Base-by-base conservation (phyloP, 1,140 invertebrate species). In the Aphaenogaster rudis region DNA sequence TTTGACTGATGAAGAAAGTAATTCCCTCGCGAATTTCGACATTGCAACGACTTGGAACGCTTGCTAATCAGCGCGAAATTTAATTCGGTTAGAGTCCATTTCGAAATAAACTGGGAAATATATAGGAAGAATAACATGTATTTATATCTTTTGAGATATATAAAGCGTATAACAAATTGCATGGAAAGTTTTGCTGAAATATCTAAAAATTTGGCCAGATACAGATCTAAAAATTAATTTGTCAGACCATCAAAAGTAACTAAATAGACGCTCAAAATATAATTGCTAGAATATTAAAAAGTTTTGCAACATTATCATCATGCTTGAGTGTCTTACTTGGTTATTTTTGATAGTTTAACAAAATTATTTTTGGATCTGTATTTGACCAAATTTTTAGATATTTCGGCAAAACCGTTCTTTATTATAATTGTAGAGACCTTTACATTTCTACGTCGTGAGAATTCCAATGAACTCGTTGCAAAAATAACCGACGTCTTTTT, bases 141-240 rank as follows among this genome's bases (percentile, higher is more conserved):
- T 11, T 28, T 48, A 15, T 13, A 39, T 36, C 33, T 2, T 64
- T 45, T 28, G 13, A 28, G 4, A 50, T 45, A 45, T 45, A 45
- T 6, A 33, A 78, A 78, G 54, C 13, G 17, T 9, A 11, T 66
- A 13, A 48, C 42, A 74, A 74, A 57, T 74, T 67, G 9, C 28
- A 28, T 28, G 28, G 28, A 28, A 28, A 28, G 28, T 28, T 28
- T 28, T 28, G 28, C 28, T 28, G 28, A 28, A 28, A 28, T 28
- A 28, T 28, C 28, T 28, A 28, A 28, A 28, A 28, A 28, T 28
- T 28, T 28, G 28, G 28, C 28, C 28, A 28, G 28, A 28, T 28
- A 28, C 28, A 28, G 28, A 28, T 28, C 28, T 28, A 0, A 28
- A 28, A 28, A 28, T 28, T 1, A 28, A 28, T 28, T 28, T 28